Base-by-base conservation (phyloP, 2,888 invertebrate genomes). In the Cecidostiba fungosa region DNA sequence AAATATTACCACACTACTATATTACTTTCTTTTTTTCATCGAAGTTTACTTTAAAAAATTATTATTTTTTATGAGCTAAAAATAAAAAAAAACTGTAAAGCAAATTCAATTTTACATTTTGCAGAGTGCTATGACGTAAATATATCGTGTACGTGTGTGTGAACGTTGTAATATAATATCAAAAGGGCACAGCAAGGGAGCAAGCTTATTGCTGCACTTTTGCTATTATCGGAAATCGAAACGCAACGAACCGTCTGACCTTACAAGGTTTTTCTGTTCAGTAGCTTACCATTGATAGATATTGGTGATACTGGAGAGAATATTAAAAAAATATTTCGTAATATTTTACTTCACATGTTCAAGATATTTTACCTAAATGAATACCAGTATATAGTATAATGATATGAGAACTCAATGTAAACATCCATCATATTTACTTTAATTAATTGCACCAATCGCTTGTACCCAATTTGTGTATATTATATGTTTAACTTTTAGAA, bases 191-290 rank as follows among this genome's bases (percentile, higher is more conserved):
- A 43, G 23, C n/a, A 12, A 23, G 74, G 47, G 23, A 43, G 23
- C n/a, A 12, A 23, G 74, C 29, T 74, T 74, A 59, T 59, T 59
- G 54, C n/a, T 74, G 47, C 74, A 36, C 76, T n/a, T n/a, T n/a
- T n/a, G 59, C 32, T 77, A 50, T 59, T 36, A 77, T 77, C 59
- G 76, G 54, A 77, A 36, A 77, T 77, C 59, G 59, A 77, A 77
- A 32, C n/a, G 50, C 50, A 8, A 16, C 29, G 32, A 14, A 50
- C 16, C 26, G 47, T 16, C 29, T 29, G 73, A 47, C 39, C 73
- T 29, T 29, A 36, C 54, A 54, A 76, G 59, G 76, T 36, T 76
- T 54, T 76, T 16, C 32, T 16, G n/a, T 54, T 54, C n/a, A n/a
- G n/a, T n/a, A n/a, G n/a, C n/a, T n/a, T n/a, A n/a, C n/a, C n/a